phyloP scores from a whole-genome alignment of 2,113 vertebrate genomes.

The Tauraco erythrolophus region DNA sequence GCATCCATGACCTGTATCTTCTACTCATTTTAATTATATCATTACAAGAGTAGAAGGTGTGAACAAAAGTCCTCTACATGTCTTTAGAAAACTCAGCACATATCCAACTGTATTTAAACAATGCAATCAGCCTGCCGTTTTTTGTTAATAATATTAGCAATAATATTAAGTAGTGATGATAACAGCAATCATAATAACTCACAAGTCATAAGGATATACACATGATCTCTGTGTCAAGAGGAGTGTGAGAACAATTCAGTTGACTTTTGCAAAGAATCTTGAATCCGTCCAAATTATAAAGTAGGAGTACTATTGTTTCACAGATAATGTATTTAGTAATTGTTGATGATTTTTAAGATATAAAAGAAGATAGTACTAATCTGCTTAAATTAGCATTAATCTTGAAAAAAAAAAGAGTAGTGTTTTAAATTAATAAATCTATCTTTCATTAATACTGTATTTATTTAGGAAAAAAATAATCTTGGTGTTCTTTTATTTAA shows the following conservation, averaged over 20 bases:
- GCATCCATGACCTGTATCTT: not conserved
- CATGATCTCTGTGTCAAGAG: not conserved
- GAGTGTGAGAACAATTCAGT: not conserved
- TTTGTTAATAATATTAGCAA: constrained; percentile 3
- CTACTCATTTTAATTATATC: constrained; percentile 13
- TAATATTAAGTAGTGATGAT: not conserved
- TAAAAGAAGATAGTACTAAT: not conserved
- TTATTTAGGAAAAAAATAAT: constrained; percentile 7
- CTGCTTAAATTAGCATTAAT: not conserved
- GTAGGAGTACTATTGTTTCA: not conserved
- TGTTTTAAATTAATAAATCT: constrained; percentile 29
- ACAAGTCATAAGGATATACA: not conserved
- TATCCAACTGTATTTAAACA: not conserved
- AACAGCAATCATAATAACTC: not conserved
- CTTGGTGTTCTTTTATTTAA: not conserved
- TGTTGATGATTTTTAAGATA: not conserved
- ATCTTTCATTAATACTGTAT: not conserved
- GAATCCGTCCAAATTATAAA: not conserved
- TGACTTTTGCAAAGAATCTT: not conserved
- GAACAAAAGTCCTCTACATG: not conserved
- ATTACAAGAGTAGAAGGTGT: not conserved
- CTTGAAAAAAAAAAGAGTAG: not conserved
- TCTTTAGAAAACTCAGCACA: not conserved
- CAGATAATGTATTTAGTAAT: not conserved
- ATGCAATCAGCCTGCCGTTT: not conserved